Conservation (phyloP, 2,888 invertebrate genomes). For the Sycophila texana region DNA sequence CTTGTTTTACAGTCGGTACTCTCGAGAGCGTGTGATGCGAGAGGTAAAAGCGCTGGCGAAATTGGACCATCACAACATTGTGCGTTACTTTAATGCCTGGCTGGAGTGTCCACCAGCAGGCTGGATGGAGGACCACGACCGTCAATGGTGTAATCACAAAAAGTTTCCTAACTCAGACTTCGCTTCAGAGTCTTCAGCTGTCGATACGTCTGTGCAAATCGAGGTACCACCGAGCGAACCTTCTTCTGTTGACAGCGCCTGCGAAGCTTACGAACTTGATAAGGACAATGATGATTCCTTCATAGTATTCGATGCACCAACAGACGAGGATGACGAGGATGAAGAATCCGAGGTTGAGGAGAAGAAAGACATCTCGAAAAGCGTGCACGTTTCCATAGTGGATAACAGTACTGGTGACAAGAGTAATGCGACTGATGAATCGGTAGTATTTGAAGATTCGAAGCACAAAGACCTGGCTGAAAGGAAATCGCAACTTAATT, state of each 20-base stretch:
- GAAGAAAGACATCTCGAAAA: conserved; percentile 9
- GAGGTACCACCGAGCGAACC: conserved; percentile 66
- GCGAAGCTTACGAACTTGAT: conserved; percentile 66
- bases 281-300: conserved; percentile 73
- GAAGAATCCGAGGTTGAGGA: conserved; percentile 42
- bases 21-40: conserved; percentile 91
- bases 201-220: conserved; percentile 64
- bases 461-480: conserved; percentile 40
- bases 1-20: conserved; percentile 80
- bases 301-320: conserved; percentile 76
- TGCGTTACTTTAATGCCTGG: conserved; percentile 97
- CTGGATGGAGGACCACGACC: conserved; percentile 91
- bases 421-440: conserved; percentile 53
- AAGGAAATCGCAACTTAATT: conserved; percentile 54
- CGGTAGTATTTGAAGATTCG: conserved; percentile 57
- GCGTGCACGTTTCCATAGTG: conserved; percentile 23
- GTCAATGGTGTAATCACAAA: conserved; percentile 77
- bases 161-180: conserved; percentile 65
- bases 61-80: conserved; percentile 96
- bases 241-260: conserved; percentile 69
- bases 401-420: conserved; percentile 23
- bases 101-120: conserved; percentile 92
- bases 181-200: conserved; percentile 63
- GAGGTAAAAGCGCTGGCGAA: conserved; percentile 97
- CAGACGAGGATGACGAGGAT: conserved; percentile 22